Percentiles rank a stretch among this genome's conserved stretches.
Evolutionary conservation across 1,140 invertebrate species (phyloP).

Genomic region (Lepidurus apus): DNA sequence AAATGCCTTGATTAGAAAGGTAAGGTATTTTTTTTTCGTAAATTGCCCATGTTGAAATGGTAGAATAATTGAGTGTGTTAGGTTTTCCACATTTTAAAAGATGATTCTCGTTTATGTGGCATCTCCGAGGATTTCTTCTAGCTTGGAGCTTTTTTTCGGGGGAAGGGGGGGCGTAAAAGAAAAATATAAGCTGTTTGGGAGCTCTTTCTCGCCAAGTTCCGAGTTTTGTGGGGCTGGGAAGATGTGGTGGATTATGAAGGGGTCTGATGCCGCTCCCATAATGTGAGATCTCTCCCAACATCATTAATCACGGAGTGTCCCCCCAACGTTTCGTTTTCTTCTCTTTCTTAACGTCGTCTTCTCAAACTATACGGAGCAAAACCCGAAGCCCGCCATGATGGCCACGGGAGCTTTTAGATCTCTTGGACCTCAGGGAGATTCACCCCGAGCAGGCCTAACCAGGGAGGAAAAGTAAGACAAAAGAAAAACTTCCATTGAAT

Average conservation of each 20-base stretch:
- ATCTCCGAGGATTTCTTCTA: background rate
- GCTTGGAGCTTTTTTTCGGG: background rate
- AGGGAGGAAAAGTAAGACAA: conserved; percentile 13
- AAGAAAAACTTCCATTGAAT: conserved; percentile 6
- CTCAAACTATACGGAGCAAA: conserved; percentile 15
- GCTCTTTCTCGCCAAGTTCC: background rate
- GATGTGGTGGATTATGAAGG: conserved; percentile 7
- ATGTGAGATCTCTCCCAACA: conserved; percentile 20
- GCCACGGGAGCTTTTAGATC: background rate
- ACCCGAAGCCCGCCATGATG: background rate
- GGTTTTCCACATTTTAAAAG: too few species aligned
- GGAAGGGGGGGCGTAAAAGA: background rate
- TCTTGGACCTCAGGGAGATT: background rate
- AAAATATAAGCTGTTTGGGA: background rate
- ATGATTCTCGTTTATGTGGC: too few species aligned
- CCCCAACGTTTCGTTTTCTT: background rate
- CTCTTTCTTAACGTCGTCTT: conserved; percentile 15
- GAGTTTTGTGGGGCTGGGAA: background rate
- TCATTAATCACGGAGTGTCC: conserved; percentile 13
- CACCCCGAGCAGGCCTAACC: background rate
- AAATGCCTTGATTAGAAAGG: too few species aligned
- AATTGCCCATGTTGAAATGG: background rate
- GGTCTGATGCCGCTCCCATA: conserved; percentile 20
- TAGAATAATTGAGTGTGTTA: background rate
- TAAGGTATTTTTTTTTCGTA: too few species aligned